phyloP scores from a whole-genome alignment of 1,140 invertebrate species.

The Uloborus diversus region DNA sequence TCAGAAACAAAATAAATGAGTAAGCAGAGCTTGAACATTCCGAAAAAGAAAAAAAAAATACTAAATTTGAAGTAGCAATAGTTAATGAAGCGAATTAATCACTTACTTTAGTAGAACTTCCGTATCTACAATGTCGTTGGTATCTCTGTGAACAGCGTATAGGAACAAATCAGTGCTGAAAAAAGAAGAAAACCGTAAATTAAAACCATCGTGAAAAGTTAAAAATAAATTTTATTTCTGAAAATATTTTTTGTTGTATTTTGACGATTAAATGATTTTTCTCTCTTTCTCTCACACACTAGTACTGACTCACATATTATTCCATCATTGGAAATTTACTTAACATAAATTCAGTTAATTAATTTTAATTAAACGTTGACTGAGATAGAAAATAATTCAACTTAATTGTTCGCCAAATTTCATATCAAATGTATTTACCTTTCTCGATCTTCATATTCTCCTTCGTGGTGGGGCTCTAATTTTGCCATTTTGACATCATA shows the following conservation, averaged over 20 bases:
- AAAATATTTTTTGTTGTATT: not conserved
- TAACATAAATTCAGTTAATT: no score
- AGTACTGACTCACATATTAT: no score
- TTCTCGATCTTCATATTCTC: constrained; percentile 69
- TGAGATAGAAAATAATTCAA: no score
- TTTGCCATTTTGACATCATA: constrained; percentile 80
- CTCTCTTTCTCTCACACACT: not conserved
- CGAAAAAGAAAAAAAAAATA: no score
- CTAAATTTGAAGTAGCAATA: no score
- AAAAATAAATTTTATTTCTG: not conserved
- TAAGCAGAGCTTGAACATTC: no score
- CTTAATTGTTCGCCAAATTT: no score
- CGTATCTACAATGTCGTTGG: constrained; percentile 83
- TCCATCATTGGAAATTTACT: no score
- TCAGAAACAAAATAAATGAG: not conserved
- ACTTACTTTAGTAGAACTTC: constrained; percentile 78
- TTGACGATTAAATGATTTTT: not conserved
- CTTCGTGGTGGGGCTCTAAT: constrained; percentile 76
- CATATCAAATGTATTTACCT: no score
- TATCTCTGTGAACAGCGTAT: constrained; percentile 81
- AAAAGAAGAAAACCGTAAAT: constrained; percentile 60
- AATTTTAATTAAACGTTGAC: no score
- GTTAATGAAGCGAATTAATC: no score
- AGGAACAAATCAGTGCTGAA: constrained; percentile 83
- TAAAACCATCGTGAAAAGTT: no score